Evolutionary conservation across 2,888 invertebrate genomes (phyloP), one percentile per base, ranked within the genome.

Genomic region (Lasioglossum calceatum): DNA sequence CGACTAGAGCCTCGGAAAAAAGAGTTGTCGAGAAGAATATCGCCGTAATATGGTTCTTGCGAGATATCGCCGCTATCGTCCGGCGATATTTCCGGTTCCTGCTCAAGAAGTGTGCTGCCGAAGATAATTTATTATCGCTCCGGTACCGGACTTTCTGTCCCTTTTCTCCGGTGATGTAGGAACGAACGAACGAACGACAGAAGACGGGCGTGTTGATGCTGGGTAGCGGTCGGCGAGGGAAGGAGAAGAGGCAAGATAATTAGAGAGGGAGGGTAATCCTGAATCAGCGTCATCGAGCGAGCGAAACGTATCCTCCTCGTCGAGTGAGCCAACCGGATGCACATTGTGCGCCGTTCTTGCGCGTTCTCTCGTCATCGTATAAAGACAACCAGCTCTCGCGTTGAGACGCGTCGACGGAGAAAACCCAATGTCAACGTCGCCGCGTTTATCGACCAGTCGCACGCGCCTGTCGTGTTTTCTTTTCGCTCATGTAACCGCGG

Each of bases 51-150:
- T 81, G 85, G 91, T 89, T 93, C 94, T 94, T 94, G 92, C 91
- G 89, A 92, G 91, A 92, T 92, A 93, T 84, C 81, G 84, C 67
- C 84, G 78, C 81, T 93, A 94, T 94, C 94, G 88, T 89, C 88
- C 85, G 67, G 91, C 92, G 86, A 93, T 89, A 92, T 94, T 93
- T 95, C 95, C 95, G 94, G 95, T 95, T 95, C 95, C 95, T 95
- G 95, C 91, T 89, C 92, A 95, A 94, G 94, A 92, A 94, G 92
- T 87, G 91, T 91, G 93, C 91, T 92, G 81, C 82, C 88, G 81
- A 92, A 93, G 95, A 95, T 95, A 95, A 94, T 92, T 90, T 84
- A 82, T 94, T 94, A 94, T 94, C 93, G 87, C 91, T 79, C 79
- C 77, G 79, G 70, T 81, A 82, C 84, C 88, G 90, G 87, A 82